phyloP scores from a whole-genome alignment of 2,797 vertebrate genomes.

The Syngnathus rostellatus region DNA sequence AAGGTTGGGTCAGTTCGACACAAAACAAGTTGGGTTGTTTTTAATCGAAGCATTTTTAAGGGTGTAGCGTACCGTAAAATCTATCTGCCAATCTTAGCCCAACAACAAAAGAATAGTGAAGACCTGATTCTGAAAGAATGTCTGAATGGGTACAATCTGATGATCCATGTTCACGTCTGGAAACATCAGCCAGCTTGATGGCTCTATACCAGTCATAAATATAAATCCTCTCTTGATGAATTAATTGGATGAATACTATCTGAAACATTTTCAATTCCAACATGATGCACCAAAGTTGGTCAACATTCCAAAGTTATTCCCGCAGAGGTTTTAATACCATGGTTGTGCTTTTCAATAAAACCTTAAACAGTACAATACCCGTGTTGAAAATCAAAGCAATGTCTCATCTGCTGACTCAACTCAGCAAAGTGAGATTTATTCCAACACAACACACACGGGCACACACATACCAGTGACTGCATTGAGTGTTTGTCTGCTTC shows the following conservation, averaged over 20 bases:
- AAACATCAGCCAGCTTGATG: background rate
- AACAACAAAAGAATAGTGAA: slow-evolving; percentile 64
- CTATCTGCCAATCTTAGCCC: slow-evolving; percentile 16
- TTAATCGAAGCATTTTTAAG: too few species aligned
- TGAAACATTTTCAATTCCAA: background rate
- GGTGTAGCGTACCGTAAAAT: too few species aligned
- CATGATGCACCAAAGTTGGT: background rate
- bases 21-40: too few species aligned
- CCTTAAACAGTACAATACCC: background rate
- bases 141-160: slow-evolving; percentile 51
- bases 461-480: slow-evolving; percentile 38
- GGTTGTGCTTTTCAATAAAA: background rate
- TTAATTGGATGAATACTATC: background rate
- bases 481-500: slow-evolving; percentile 49
- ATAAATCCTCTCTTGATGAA: background rate
- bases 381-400: background rate
- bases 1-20: too few species aligned
- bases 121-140: slow-evolving; percentile 6
- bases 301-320: background rate
- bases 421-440: slow-evolving; percentile 42
- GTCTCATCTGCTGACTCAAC: slow-evolving; percentile 37
- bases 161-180: background rate
- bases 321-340: background rate
- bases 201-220: slow-evolving; percentile 32
- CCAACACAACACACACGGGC: slow-evolving; percentile 44